Evolutionary conservation across 92 coral and sea anemone genomes (phyloP), one percentile per base, ranked within the genome.

Genomic region (Paragorgia papillata): DNA sequence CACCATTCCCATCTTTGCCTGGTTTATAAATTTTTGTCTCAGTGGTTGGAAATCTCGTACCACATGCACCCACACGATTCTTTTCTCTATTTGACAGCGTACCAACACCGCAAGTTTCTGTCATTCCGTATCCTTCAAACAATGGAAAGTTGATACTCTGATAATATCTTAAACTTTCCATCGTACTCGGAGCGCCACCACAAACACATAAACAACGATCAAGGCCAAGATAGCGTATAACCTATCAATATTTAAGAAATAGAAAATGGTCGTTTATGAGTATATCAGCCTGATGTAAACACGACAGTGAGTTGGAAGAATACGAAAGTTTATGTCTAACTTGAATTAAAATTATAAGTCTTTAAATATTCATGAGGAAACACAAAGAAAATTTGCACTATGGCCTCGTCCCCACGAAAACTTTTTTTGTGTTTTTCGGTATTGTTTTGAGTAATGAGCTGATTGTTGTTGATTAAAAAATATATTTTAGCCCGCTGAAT

Each of bases 101-200:
- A 32, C 71, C 80, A 9, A 96, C 96, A 4, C 97, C 97, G 20
- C 80, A 71, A 69, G 91, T 85, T 79, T 92, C 97, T 51, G 96
- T 92, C 97, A 92, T 92, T 51, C 97, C 97, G 54, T 74, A 92
- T 85, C 90, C 59, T 82, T 92, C 97, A 67, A 66, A 88, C 78
- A 92, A 84, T 0, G 97, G 92, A 34, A 90, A 83, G 68, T 92
- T 92, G 62, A 92, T 90, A 51, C 97, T 92, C 83, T 92, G 96
- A 73, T 87, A 90, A 71, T 92, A 92, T 13, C 84, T 82, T 31
- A 92, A 74, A 0, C 92, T 92, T 76, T 90, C 96, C 88, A 88
- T 74, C 81, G 97, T 92, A 32, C 88, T 88, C 0, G 97, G 96
- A 25, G 96, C 97, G 22, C 96, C 97, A 9, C 90, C 97, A 28